Evolutionary conservation across 53 echinoderm and acorn worm species (phyloP), one percentile per base, ranked within the genome.

Genomic region (Hippasteria phrygiana): DNA sequence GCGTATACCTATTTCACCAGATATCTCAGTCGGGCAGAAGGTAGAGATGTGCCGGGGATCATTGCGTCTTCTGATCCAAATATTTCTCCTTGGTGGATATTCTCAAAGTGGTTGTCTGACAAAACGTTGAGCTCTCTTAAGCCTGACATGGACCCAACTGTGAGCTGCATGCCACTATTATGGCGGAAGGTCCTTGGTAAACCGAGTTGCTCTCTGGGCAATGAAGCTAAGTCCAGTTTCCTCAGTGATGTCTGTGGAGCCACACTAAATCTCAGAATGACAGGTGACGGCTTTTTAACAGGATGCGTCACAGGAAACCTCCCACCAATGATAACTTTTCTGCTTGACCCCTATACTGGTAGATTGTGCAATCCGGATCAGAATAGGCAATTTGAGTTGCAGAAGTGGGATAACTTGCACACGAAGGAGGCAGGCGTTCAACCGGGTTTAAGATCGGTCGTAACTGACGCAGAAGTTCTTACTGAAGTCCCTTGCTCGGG

Each of bases 291-390:
- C 39, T 64, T 62, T 43, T 28, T 80, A 64, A 64, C 81, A 12
- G 81, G 62, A 42, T 39, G 39, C 41, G 12, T 80, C 10, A 17
- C 29, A 41, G 64, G 28, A 27, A 80, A 80, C 63, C 62, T 80
- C 28, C 81, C 81, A 26, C 81, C 81, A 5, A 43, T 45, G 26
- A 27, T 56, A 10, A 22, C 14, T 11, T 40, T 64, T 42, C 63
- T 80, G 14, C 81, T 80, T 4, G 64, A 80, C 43, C 81, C 81
- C 22, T 41, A 80, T 32, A 80, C 81, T 26, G 81, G 81, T 17
- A 13, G 29, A 2, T 11, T 42, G 5, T 62, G 62, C 42, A 22
- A 16, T 2, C 26, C 64, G 8, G 41, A 42, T 14, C 62, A 62
- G 43, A 26, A 42, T 24, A 40, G 43, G 26, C 62, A 37, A 7